Conservation (phyloP, 1,140 invertebrate species). For the Acromyrmex charruanus region DNA sequence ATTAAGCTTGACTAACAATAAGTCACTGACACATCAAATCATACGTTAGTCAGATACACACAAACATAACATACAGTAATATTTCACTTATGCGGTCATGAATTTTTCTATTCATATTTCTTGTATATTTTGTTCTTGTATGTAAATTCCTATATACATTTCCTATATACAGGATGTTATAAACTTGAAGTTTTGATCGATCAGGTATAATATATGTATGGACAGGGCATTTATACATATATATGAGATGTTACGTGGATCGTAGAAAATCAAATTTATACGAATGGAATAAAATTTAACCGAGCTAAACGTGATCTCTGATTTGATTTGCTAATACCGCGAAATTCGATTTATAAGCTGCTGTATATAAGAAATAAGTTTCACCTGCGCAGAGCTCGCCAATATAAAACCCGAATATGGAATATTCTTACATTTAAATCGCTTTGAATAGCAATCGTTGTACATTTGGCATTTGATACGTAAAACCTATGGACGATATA, state of each 20-base stretch:
- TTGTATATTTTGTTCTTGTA: no score
- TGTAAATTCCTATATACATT: not conserved
- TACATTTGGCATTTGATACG: not conserved
- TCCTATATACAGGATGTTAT: no score
- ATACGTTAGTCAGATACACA: not conserved
- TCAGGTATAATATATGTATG: not conserved
- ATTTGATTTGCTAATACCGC: not conserved
- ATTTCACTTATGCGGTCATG: not conserved
- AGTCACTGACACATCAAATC: not conserved
- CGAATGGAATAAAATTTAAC: not conserved
- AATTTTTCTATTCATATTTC: not conserved
- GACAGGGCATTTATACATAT: not conserved
- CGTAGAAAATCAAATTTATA: conserved; percentile 19
- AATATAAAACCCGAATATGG: not conserved
- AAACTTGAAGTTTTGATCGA: conserved; percentile 18
- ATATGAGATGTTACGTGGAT: not conserved
- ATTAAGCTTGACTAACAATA: conserved; percentile 12
- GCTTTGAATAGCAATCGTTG: conserved; percentile 10
- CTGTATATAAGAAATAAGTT: conserved; percentile 23
- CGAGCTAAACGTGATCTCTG: not conserved
- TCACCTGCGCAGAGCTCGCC: not conserved
- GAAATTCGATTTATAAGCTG: conserved; percentile 22
- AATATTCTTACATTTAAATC: not conserved
- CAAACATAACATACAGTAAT: not conserved
- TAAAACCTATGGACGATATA: not conserved